Evolutionary conservation across 2,797 vertebrate species (phyloP), one percentile per base, ranked within the genome.

Genomic region (Alexandromys oeconomus): DNA sequence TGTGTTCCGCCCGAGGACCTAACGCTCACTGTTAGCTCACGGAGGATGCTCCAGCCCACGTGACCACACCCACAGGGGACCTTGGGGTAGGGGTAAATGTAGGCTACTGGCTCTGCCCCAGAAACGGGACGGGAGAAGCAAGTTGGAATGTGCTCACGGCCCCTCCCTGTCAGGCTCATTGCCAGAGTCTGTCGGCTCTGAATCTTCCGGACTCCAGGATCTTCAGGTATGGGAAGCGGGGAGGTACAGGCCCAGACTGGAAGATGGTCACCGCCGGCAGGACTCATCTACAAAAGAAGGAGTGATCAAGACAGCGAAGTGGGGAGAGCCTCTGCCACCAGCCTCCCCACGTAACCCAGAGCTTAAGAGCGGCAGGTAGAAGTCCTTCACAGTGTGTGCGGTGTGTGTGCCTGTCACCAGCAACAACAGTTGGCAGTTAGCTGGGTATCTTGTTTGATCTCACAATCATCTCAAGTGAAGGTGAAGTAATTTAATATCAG

Each of bases 251-350:
- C 40, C 73, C 19, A 11, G 9, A 69, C 12, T 37, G 78, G 78
- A 91, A 43, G 80, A 95, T 40, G 91, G 97, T 98, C 99, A 99
- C 95, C 98, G 98, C 93, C 98, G 98, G 95, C 99, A 99, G 97
- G 99, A 99, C 96, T 99, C 99, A 98, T 99, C 99, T 99, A 98
- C 46, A 91, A 97, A 97, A 93, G 98, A 92, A n/a, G 74, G 91
- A 69, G 81, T 69, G 73, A 37, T 63, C 37, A 89, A 17, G 63
- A 48, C 0, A 77, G 43, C 95, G 73, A 87, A 59, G 48, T 76
- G 94, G 67, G 48, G 63, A 51, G 27, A 5, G 82, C 12, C 59
- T 14, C 61, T 10, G 34, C n/a, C 31, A n/a, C 51, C 54, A 34
- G 31, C 34, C 31, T 43, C 40, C 63, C 43, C 6, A 21, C 2